A percentile compares a stretch with the other conserved stretches of the same genome.
These are phyloP conservation scores for Zaprionus capensis DNA, from an alignment of 1,140 invertebrate species.

Conservation along the genomic window DNA sequence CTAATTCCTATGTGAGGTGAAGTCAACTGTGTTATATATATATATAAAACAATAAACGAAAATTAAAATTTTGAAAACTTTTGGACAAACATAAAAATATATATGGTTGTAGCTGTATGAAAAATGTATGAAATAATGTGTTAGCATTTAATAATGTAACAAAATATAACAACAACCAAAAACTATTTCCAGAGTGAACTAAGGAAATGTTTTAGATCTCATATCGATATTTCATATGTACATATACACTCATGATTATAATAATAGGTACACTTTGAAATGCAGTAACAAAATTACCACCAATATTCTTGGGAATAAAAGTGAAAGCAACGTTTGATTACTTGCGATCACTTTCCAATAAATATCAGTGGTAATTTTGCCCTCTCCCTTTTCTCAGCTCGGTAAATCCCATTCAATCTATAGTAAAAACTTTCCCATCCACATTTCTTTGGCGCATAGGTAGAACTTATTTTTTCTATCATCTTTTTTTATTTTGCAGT, in stretches of 20 bases:
- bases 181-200: not conserved
- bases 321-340: too few species aligned
- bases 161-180: not conserved
- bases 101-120: conserved; percentile 2
- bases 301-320: too few species aligned
- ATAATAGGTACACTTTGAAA: too few species aligned
- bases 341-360: too few species aligned
- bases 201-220: not conserved
- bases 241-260: too few species aligned
- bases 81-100: conserved; percentile 2
- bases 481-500: not conserved
- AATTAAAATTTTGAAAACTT: conserved; percentile 27
- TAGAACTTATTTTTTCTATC: too few species aligned
- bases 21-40: conserved; percentile 19
- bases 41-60: not conserved
- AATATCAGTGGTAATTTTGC: too few species aligned
- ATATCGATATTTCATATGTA: not conserved
- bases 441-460: too few species aligned
- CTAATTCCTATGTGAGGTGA: not conserved
- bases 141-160: not conserved
- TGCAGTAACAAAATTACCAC: too few species aligned
- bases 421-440: too few species aligned
- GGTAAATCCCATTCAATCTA: too few species aligned
- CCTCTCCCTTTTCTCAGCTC: too few species aligned
- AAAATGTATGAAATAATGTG: not conserved